Evolutionary conservation across 2,113 vertebrate genomes (phyloP), one percentile per base, ranked within the genome.

Genomic region (Leucoraja erinaceus): DNA sequence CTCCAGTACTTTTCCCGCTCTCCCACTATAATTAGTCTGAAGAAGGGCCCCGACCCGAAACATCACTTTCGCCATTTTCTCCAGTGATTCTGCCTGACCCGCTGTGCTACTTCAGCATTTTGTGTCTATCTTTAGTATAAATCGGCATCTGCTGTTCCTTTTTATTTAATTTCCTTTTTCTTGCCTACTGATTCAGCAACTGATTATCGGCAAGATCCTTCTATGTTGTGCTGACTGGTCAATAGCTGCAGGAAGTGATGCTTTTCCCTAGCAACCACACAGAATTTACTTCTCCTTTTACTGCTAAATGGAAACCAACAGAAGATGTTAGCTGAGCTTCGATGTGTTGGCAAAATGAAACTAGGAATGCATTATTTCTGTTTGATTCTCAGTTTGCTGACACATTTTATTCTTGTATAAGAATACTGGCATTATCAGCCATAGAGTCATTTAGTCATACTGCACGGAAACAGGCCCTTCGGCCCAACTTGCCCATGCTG

Each of bases 201-300:
- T 81, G 78, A 38, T 54, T 54, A 54, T 81, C 6, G 9, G 74
- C 6, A 14, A 11, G 12, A 6, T 63, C n/a, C 56, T 56, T 61
- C 56, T 28, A 61, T 56, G 18, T 59, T 47, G n/a, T 86, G 83
- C 83, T 86, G 56, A 86, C 56, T 63, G 83, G 25, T 61, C 12
- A 86, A 28, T 28, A 61, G 28, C 83, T 86, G 59, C 54, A 86
- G 83, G 83, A 86, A 63, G 25, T 86, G 54, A 86, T 59, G 83
- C 1, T n/a, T 10, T 61, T 59, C 20, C 81, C 56, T 25, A 11
- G 22, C 28, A 63, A 10, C 33, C 20, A 33, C 14, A 81, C 20
- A 81, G 28, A 12, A 61, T 4, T 0, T 56, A 86, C 56, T 86
- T 86, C 83, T n/a, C 22, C 56, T 63, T 86, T 61, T n/a, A 16